phyloP scores from a whole-genome alignment of 2,113 vertebrate genomes.

The Hippoglossus stenolepis region DNA sequence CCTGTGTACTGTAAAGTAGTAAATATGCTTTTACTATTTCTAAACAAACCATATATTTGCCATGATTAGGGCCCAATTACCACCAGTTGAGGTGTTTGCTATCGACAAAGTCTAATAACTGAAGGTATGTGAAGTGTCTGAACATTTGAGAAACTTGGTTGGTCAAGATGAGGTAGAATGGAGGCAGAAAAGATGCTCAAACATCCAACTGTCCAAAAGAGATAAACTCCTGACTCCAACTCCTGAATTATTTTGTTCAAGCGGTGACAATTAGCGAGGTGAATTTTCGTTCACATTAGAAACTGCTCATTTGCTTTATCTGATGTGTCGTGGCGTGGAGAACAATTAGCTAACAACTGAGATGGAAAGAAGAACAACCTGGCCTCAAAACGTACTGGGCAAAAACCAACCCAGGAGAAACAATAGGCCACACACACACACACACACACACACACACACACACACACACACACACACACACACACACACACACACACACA shows the following conservation, averaged over 20 bases:
- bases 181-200: background rate
- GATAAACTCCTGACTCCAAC: too few species aligned
- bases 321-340: conserved; percentile 20
- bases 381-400: conserved; percentile 17
- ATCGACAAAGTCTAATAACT: background rate
- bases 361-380: conserved; percentile 5
- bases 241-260: conserved; percentile 6
- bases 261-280: background rate
- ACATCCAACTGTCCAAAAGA: conserved; percentile 3
- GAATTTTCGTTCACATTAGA: conserved; percentile 10
- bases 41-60: background rate
- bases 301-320: conserved; percentile 45
- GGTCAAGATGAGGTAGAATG: conserved; percentile 26
- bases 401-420: conserved; percentile 40
- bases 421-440: conserved; percentile 44
- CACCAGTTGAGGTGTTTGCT: background rate
- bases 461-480: background rate
- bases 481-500: background rate
- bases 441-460: background rate
- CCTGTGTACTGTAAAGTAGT: conserved; percentile 13
- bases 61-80: background rate
- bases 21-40: conserved; percentile 8
- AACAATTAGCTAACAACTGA: conserved; percentile 9
- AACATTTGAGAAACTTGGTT: background rate
- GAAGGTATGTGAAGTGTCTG: background rate